phyloP scores from a whole-genome alignment of 2,113 vertebrate genomes.

The Callopanchax toddi region DNA sequence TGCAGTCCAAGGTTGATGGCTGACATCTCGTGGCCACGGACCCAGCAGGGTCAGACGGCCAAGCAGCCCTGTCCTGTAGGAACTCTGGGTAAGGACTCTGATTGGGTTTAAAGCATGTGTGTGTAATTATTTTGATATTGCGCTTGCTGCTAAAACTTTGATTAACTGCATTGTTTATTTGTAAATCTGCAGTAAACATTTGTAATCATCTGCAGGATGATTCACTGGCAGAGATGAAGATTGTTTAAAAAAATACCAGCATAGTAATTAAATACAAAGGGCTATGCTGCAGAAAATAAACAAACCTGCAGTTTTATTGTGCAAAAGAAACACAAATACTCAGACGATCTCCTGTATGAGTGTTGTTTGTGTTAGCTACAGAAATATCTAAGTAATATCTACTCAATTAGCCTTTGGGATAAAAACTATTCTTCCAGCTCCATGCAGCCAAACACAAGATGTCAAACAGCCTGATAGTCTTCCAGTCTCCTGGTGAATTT shows the following conservation, averaged over 20 bases:
- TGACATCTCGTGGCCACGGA: conserved; percentile 93
- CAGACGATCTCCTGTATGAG: neutral
- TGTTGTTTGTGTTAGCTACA: neutral
- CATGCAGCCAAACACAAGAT: no score
- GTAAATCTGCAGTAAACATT: neutral
- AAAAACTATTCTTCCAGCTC: no score
- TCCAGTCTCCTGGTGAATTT: conserved; percentile 53
- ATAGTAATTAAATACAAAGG: neutral
- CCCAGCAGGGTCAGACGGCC: conserved; percentile 90
- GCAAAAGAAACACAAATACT: neutral
- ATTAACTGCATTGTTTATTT: neutral
- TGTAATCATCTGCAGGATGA: neutral
- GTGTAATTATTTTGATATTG: neutral
- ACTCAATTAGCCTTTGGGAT: no score
- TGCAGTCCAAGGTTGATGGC: conserved; percentile 87
- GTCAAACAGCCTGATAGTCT: neutral
- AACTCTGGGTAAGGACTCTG: conserved; percentile 86
- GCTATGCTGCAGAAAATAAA: neutral
- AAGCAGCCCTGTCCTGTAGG: conserved; percentile 94
- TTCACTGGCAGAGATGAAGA: neutral
- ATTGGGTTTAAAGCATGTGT: neutral
- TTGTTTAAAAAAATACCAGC: neutral
- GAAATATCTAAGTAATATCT: no score
- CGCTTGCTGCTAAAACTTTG: neutral
- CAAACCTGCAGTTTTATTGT: neutral